Percentiles rank a stretch among this genome's conserved stretches.
Conservation (phyloP, 2,888 invertebrate species). For the Caenorhabditis zanzibari region DNA sequence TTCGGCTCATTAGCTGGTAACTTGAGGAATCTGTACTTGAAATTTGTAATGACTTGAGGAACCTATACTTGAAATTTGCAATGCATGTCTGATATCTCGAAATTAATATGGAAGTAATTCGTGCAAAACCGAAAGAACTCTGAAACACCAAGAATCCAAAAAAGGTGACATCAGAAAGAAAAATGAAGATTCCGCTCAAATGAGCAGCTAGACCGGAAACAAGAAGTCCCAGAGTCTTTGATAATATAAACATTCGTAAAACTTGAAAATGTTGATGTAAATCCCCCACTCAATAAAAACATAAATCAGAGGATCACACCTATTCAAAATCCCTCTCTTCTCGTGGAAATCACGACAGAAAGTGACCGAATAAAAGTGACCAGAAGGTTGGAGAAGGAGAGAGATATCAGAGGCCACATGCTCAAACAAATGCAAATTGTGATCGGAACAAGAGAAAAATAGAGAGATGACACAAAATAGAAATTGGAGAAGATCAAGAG, state of each 20-base stretch:
- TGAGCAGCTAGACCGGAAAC: constrained; percentile 33
- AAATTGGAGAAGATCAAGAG: constrained; percentile 47
- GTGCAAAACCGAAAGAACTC: background rate
- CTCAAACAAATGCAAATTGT: constrained; percentile 65
- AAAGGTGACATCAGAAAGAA: constrained; percentile 15
- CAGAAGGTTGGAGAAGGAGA: constrained; percentile 24
- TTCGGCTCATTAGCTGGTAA: background rate
- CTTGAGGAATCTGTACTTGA: no score
- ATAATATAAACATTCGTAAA: constrained; percentile 16
- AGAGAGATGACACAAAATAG: constrained; percentile 31
- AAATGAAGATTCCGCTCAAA: constrained; percentile 32
- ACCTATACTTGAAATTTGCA: no score
- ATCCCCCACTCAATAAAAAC: background rate
- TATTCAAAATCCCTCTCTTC: background rate
- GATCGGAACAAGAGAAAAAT: constrained; percentile 54
- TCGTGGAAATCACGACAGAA: constrained; percentile 39
- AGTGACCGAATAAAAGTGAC: constrained; percentile 57
- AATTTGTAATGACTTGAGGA: no score
- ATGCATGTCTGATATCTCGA: no score
- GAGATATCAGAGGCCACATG: constrained; percentile 59
- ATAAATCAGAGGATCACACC: constrained; percentile 48
- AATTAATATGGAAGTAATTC: no score
- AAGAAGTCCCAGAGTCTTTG: background rate
- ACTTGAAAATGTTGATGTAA: background rate
- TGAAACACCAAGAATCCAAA: constrained; percentile 1